Base-by-base conservation (phyloP, 2,113 vertebrate genomes). In the Ivindomyrus marchei region DNA sequence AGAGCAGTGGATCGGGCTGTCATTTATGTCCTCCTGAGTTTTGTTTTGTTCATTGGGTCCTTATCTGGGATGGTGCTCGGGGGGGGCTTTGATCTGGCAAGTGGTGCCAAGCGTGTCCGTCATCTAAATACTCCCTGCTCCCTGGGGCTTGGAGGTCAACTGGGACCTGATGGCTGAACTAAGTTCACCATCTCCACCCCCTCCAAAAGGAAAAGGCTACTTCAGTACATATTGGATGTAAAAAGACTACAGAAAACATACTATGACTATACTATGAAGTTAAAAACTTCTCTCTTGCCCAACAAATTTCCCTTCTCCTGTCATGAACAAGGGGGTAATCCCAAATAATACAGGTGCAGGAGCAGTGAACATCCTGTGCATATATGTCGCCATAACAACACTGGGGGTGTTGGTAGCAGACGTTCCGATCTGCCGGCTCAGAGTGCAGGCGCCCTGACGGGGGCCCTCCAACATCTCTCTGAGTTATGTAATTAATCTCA, bases 61-160 rank as follows among this genome's bases (percentile, higher is more conserved):
- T 88, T 46, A 88, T 88, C 87, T 46, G 36, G 36, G 70, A 50
- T 46, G 70, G 70, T 49, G 66, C 87, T 88, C 4, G 47, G 47
- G 85, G 24, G n/a, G 58, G 62, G 62, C 52, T 83, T 91, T 91
- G 90, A 91, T 89, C 88, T 89, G 88, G 88, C 36, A 50, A 86
- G 47, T 62, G 66, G 66, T 88, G 85, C 62, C 89, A 90, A 90
- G 84, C 77, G 8, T 84, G 87, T 45, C 77, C 36, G 8, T 52
- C 90, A 53, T 90, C 45, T 85, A 21, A 90, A 31, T 45, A 86
- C 56, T 50, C 66, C 85, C 88, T 86, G 31, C 66, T 70, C 88
- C 19, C 19, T 10, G 8, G 83, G 45, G 70, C 90, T 89, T 89
- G 89, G 90, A 90, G 90, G 90, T 85, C 88, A 86, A 49, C 89